Evolutionary conservation across 2,888 invertebrate species (phyloP).

Genomic region (Biston betularia): DNA sequence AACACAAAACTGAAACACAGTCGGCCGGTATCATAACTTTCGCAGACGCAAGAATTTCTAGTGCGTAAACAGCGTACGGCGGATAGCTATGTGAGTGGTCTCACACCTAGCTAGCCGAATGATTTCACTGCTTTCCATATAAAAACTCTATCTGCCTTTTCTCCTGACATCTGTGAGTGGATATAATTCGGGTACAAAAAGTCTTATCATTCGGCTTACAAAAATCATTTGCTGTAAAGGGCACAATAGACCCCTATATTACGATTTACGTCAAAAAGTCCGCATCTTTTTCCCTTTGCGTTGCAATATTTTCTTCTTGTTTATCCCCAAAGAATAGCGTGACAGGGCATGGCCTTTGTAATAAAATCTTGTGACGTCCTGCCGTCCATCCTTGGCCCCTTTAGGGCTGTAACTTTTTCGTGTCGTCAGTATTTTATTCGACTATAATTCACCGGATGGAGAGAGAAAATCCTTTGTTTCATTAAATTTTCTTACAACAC

Average conservation of each 20-base stretch:
- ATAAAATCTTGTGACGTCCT: conserved; percentile 75
- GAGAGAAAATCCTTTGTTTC: conserved; percentile 68
- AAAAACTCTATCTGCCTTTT: too few relatives aligned
- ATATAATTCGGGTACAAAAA: neutral
- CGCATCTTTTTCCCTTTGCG: conserved; percentile 51
- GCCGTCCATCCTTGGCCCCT: conserved; percentile 62
- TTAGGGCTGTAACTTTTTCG: conserved; percentile 75
- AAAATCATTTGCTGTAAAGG: conserved; percentile 14
- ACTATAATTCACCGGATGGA: conserved; percentile 70
- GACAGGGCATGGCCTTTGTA: conserved; percentile 68
- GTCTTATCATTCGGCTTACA: conserved; percentile 6
- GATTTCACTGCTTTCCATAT: too few relatives aligned
- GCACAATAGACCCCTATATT: conserved; percentile 31
- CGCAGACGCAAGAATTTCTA: too few relatives aligned
- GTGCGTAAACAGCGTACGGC: too few relatives aligned
- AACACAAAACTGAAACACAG: too few relatives aligned
- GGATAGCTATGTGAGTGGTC: too few relatives aligned
- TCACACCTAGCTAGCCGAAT: too few relatives aligned
- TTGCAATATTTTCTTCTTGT: conserved; percentile 63
- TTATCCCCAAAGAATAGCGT: conserved; percentile 64
- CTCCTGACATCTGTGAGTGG: neutral
- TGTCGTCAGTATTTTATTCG: conserved; percentile 77
- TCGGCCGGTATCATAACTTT: too few relatives aligned
- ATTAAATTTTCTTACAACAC: conserved; percentile 60
- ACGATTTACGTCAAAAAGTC: conserved; percentile 43